Evolutionary conservation across 2,888 invertebrate genomes (phyloP), one percentile per base, ranked within the genome.

Genomic region (Boloria selene): DNA sequence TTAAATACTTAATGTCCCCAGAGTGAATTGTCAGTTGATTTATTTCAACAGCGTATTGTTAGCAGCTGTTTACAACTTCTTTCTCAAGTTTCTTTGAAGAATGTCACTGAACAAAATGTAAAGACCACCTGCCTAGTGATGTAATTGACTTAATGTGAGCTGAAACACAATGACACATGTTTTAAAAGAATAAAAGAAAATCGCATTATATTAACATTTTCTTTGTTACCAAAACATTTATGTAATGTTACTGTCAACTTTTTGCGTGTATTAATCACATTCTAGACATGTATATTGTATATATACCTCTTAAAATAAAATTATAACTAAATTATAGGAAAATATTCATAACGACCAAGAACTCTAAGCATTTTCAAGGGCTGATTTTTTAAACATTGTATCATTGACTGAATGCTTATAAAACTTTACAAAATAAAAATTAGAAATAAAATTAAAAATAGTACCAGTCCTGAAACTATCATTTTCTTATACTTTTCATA

Each of bases 71-170:
- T 79, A 79, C 71, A 75, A 77, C 75, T 77, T 75, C 77, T 76
- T 77, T 66, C 56, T 69, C 58, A 56, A 63, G 62, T 71, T 73
- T 73, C 53, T 50, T 53, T 61, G 70, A 71, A 60, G 54, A 61
- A 61, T 56, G 56, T 54, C 53, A 60, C 18, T 70, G 72, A 74
- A 71, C 72, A 31, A 66, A 61, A 69, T 55, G 44, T 66, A 61
- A 51, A 67, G 58, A 64, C 74, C 86, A 87, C 84, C 86, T 86
- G 86, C 69, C 68, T 14, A 3, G 70, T 83, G 82, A 78, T 76
- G 74, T 72, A 80, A 85, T 73, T 59, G 65, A 59, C 69, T 61
- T 64, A 59, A 49, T 56, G 61, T n/a, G 31, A 49, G 44, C 13
- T 50, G 55, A 44, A 61, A 49, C 13, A 51, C 55, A 59, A 50